These are phyloP conservation scores for Macrobrachium rosenbergii DNA, from an alignment of 1,140 invertebrate species.

Conservation along the genomic window DNA sequence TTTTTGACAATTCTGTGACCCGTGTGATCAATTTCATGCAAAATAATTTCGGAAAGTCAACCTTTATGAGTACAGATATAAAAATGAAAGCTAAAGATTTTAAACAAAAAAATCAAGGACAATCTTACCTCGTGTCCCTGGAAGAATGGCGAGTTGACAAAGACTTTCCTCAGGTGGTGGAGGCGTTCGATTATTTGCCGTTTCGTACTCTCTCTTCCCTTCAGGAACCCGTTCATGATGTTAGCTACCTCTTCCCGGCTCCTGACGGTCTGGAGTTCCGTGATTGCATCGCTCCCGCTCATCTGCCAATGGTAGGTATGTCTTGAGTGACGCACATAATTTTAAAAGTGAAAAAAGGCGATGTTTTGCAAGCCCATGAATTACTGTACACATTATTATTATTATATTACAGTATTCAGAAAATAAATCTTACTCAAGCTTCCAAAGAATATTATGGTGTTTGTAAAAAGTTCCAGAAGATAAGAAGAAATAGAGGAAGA, in stretches of 20 bases:
- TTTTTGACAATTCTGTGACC: no score
- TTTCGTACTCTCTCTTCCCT: conserved; percentile 77
- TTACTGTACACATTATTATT: no score
- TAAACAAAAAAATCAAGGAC: background rate
- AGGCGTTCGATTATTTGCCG: conserved; percentile 81
- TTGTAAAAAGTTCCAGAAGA: no score
- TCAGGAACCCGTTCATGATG: conserved; percentile 85
- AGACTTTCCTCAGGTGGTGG: conserved; percentile 81
- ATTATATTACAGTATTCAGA: no score
- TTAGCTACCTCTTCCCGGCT: conserved; percentile 82
- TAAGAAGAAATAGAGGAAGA: background rate
- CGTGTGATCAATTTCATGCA: no score
- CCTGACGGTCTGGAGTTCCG: conserved; percentile 78
- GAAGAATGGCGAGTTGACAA: conserved; percentile 91
- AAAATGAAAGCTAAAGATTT: background rate
- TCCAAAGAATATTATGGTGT: no score
- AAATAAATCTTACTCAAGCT: no score
- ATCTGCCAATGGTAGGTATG: conserved; percentile 67
- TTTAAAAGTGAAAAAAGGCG: no score
- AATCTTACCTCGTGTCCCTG: conserved; percentile 85
- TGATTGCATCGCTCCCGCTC: conserved; percentile 69
- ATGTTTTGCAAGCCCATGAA: no score
- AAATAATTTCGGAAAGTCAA: no score
- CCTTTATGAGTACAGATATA: no score
- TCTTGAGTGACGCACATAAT: background rate